These are phyloP conservation scores for Troides aeacus DNA, from an alignment of 2,888 invertebrate genomes.

Conservation along the genomic window DNA sequence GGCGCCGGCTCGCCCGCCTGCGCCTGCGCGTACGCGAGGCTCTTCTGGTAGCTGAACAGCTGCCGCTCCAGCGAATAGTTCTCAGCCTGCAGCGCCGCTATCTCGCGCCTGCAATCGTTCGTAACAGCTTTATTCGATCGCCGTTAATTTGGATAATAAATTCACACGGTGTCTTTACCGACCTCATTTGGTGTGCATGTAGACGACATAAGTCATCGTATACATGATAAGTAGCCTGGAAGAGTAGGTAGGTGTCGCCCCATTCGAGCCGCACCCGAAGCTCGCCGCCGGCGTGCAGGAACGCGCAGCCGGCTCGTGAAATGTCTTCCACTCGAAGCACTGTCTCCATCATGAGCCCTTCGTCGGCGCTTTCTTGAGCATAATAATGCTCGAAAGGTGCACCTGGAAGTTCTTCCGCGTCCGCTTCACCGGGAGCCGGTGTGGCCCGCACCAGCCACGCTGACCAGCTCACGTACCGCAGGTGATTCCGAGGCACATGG, in stretches of 20 bases:
- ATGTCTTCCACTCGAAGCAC: constrained; percentile 86
- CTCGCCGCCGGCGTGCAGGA: constrained; percentile 85
- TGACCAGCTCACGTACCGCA: constrained; percentile 85
- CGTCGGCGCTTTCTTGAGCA: constrained; percentile 88
- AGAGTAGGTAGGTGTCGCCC: constrained; percentile 89
- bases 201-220: constrained; percentile 89
- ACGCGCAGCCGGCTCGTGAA: constrained; percentile 84
- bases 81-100: constrained; percentile 89
- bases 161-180: constrained; percentile 35
- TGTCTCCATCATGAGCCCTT: constrained; percentile 90
- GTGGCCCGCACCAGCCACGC: constrained; percentile 81
- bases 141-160: not conserved
- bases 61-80: constrained; percentile 90
- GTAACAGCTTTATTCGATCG: too few relatives aligned
- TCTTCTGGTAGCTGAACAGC: constrained; percentile 90
- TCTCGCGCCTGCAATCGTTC: constrained; percentile 83
- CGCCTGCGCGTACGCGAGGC: constrained; percentile 86
- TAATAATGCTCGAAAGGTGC: constrained; percentile 90
- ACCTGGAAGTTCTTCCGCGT: constrained; percentile 84
- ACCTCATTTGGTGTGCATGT: constrained; percentile 92
- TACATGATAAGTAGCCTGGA: constrained; percentile 90
- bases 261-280: constrained; percentile 89
- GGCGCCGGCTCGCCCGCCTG: constrained; percentile 75
- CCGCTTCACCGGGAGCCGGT: constrained; percentile 80
- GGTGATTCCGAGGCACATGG: constrained; percentile 88